These are phyloP conservation scores for Lateolabrax maculatus DNA, from an alignment of 2,797 vertebrate genomes.

Conservation along the genomic window DNA sequence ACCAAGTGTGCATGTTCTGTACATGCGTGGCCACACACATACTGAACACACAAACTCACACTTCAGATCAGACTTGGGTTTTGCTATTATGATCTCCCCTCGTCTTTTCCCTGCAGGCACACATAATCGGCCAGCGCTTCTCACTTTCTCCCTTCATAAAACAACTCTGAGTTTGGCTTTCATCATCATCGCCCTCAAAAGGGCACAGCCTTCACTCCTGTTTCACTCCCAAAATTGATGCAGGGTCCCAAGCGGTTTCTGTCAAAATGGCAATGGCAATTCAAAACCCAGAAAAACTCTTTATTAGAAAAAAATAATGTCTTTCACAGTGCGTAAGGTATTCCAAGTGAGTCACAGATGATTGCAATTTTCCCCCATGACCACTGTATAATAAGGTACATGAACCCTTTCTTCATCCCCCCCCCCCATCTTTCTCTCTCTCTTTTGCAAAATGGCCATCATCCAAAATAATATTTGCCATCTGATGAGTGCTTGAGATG, in stretches of 20 bases:
- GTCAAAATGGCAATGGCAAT: constrained; percentile 68
- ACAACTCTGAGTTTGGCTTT: constrained; percentile 67
- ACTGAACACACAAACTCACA: background rate
- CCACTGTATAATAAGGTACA: constrained; percentile 83
- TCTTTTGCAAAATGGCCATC: constrained; percentile 73
- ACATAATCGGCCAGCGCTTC: constrained; percentile 63
- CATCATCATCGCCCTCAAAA: constrained; percentile 63
- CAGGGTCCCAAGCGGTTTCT: constrained; percentile 67
- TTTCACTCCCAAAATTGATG: constrained; percentile 73
- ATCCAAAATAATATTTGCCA: constrained; percentile 85
- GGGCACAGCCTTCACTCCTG: constrained; percentile 66
- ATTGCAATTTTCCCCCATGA: constrained; percentile 85
- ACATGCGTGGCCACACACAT: constrained; percentile 26
- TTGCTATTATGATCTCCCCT: constrained; percentile 56
- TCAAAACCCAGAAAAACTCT: constrained; percentile 61
- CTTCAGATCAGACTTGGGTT: constrained; percentile 42
- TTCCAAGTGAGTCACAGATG: constrained; percentile 83
- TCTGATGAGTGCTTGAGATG: constrained; percentile 81
- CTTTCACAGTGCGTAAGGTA: constrained; percentile 68
- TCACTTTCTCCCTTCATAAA: constrained; percentile 66
- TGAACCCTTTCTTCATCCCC: constrained; percentile 62
- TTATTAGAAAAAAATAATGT: constrained; percentile 77
- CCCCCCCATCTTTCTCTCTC: constrained; percentile 53
- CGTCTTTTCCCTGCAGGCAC: constrained; percentile 63
- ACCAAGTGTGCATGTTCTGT: constrained; percentile 21